phyloP scores from a whole-genome alignment of 2,113 vertebrate genomes.

The Gnathonemus longibarbis region DNA sequence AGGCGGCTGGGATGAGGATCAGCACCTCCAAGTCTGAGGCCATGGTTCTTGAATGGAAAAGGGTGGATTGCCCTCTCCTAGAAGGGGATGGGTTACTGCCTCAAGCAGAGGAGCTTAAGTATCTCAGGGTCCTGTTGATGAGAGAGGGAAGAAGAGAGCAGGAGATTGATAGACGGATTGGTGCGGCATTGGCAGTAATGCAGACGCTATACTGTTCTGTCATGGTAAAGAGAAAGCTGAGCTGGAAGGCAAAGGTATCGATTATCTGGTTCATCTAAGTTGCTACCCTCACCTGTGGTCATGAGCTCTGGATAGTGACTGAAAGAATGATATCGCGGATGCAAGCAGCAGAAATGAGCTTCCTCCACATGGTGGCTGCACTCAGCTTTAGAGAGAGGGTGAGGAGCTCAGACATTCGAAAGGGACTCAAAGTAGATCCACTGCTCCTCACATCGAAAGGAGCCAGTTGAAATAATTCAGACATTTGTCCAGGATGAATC shows the following conservation, averaged over 20 bases:
- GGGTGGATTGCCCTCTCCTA: neutral
- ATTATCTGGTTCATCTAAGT: neutral
- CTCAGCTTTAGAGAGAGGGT: neutral
- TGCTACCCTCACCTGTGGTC: neutral
- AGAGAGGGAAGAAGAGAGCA: neutral
- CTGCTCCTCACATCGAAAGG: too few species aligned
- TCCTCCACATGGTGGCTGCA: neutral
- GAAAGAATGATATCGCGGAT: neutral
- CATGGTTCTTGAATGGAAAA: neutral
- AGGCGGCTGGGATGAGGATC: neutral
- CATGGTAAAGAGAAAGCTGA: neutral
- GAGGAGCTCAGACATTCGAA: neutral
- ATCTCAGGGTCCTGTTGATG: too few species aligned
- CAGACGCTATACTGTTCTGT: neutral
- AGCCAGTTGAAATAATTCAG: too few species aligned
- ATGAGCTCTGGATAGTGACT: neutral
- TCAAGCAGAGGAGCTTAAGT: too few species aligned
- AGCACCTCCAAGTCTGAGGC: neutral
- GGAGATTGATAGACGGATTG: neutral
- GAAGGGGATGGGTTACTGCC: too few species aligned
- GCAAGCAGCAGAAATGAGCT: neutral
- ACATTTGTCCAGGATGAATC: too few species aligned
- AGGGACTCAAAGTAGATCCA: too few species aligned
- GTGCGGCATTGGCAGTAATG: neutral
- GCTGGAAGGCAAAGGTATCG: neutral